phyloP scores from a whole-genome alignment of 2,113 vertebrate genomes.

The Vireo altiloquus region DNA sequence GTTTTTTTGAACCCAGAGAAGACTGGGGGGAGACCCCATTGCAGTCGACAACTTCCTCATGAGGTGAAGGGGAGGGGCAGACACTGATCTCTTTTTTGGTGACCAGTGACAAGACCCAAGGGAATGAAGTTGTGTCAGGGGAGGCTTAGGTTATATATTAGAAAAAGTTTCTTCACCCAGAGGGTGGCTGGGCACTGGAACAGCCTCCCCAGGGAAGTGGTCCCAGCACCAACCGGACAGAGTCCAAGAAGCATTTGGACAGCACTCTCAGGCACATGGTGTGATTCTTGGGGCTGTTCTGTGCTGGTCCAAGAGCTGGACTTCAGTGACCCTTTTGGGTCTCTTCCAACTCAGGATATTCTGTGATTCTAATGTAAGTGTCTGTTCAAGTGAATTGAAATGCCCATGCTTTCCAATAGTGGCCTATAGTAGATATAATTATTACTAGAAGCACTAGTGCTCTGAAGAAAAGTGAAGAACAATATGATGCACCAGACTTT shows the following conservation, averaged over 20 bases:
- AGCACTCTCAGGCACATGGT: background rate
- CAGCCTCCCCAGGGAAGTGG: background rate
- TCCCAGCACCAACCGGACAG: background rate
- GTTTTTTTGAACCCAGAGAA: background rate
- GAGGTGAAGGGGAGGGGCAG: background rate
- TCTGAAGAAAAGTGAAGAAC: no score
- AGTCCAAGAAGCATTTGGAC: background rate
- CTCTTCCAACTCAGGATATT: background rate
- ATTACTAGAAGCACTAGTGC: background rate
- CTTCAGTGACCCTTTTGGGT: background rate
- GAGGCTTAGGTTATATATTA: background rate
- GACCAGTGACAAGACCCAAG: background rate
- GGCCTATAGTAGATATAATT: background rate
- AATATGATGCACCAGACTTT: background rate
- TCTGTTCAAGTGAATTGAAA: background rate
- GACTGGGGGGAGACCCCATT: background rate
- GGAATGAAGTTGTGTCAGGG: background rate
- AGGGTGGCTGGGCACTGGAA: accelerated
- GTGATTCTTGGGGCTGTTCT: background rate
- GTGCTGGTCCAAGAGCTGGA: background rate
- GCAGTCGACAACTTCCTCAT: background rate
- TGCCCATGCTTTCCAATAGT: background rate
- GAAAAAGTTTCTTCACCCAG: background rate
- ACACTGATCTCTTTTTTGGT: background rate
- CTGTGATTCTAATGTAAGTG: background rate